Base-by-base conservation (phyloP, 2,113 vertebrate species). In the Callipepla californica region DNA sequence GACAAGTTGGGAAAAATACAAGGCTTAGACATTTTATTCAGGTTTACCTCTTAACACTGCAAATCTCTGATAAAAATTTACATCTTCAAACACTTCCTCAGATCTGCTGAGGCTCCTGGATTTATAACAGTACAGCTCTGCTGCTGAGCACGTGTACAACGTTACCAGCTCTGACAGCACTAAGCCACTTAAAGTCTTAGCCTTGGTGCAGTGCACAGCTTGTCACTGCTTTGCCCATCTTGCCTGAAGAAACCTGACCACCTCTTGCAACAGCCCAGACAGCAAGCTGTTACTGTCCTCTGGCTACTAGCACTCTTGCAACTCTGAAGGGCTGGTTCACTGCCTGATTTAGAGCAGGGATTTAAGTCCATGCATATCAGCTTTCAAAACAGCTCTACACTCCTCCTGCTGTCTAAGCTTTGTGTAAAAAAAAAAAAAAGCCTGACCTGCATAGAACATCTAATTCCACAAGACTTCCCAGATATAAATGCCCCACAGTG, bases 141-240 rank as follows among this genome's bases (percentile, higher is more conserved):
- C 47, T 80, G 55, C 65, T 51, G 47, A 63, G 68, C 93, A 95
- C 22, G 1, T 47, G 72, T 93, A 62, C 59, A 87, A 28, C 55
- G 30, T 9, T 61, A 34, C 58, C 74, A 85, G 48, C 63, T 74
- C 76, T 67, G 72, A 87, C 34, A 61, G 32, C 13, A 6, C 32
- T 93, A 95, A 95, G 92, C 92, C 42, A 42, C 85, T 96, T 96
- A 94, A 67, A 42, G 90, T 94, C 93, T 95, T 87, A 92, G 84
- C 94, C 66, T 63, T 47, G 34, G 57, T 80, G 68, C 59, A 77
- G 42, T 10, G 17, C 82, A 83, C 26, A 72, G 69, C 66, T 59
- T 21, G 6, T n/a, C 57, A 15, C 67, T 87, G 67, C 72, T 91
- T 62, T 70, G 67, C 38, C 55, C 55, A 11, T 63, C 85, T 59